Evolutionary conservation across 2,113 vertebrate species (phyloP), one percentile per base, ranked within the genome.

Genomic region (Pyrgilauda ruficollis): DNA sequence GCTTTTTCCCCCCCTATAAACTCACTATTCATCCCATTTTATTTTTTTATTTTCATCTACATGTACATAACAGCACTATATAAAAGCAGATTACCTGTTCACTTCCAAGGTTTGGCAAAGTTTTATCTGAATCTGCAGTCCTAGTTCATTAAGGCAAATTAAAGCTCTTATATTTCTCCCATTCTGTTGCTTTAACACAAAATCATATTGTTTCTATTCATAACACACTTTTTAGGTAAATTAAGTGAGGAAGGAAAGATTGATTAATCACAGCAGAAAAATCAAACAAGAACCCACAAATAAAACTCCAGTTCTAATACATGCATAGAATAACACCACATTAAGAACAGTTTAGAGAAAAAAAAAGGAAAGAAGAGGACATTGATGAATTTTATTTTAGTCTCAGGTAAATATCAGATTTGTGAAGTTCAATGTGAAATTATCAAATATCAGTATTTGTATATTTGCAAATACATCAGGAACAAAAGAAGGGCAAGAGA

Each of bases 1-100:
- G 14, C 2, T 9, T 8, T 4, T 0, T 6, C 41, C 7, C 31
- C 16, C 6, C 7, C 44, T 18, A 20, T 6, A 69, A 89, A 20
- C 27, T 43, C 47, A 63, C 70, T 64, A 27, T 73, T 87, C 37
- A 56, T 72, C 39, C 26, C 4, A 44, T 64, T 82, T 63, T 41
- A 37, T 24, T 67, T 85, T 84, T 81, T 46, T 13, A 26, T 68
- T 79, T 79, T 69, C n/a, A 49, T 73, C 39, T 26, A 72, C 11
- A 27, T 4, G 5, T 39, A 49, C 7, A 10, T 30, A 76, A 69
- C 7, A 76, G 49, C 15, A 73, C 20, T 53, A 33, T 7, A 3
- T 4, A 72, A 68, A 24, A 91, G 15, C 5, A 75, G 15, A 35
- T 58, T 56, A 91, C 35, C 53, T 79, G 19, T 26, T 59, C 37